These are phyloP conservation scores for Drosophila athabasca DNA, from an alignment of 1,140 invertebrate species.

Conservation along the genomic window DNA sequence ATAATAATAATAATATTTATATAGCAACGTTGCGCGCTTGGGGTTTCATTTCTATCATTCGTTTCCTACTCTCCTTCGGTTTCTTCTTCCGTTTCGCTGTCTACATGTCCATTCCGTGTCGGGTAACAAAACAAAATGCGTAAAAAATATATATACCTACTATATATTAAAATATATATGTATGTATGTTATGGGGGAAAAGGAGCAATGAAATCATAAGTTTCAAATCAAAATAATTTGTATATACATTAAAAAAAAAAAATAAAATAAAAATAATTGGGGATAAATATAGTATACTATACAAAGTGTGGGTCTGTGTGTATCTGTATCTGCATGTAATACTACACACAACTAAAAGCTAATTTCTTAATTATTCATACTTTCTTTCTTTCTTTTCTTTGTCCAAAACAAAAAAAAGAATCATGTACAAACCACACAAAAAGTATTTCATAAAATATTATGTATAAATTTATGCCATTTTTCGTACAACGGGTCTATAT, in stretches of 20 bases:
- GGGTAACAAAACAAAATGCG: slow-evolving; percentile 74
- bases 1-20: slow-evolving; percentile 68
- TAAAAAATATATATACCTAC: slow-evolving; percentile 31
- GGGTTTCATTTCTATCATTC: slow-evolving; percentile 47
- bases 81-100: neutral
- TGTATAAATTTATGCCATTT: slow-evolving; percentile 31
- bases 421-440: slow-evolving; percentile 55
- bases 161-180: slow-evolving; percentile 20
- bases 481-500: neutral
- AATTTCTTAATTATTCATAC: slow-evolving; percentile 58
- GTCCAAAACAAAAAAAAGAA: slow-evolving; percentile 25
- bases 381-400: slow-evolving; percentile 4
- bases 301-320: slow-evolving; percentile 34
- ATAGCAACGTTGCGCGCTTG: slow-evolving; percentile 78
- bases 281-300: slow-evolving; percentile 32
- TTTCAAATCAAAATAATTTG: slow-evolving; percentile 56
- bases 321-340: slow-evolving; percentile 36
- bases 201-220: slow-evolving; percentile 32
- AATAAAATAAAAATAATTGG: slow-evolving; percentile 7
- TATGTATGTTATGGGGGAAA: slow-evolving; percentile 8
- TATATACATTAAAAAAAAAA: slow-evolving; percentile 61
- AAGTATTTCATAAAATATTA: slow-evolving; percentile 26
- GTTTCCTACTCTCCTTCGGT: neutral
- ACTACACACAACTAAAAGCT: slow-evolving; percentile 63
- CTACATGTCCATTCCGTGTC: slow-evolving; percentile 35